phyloP scores from a whole-genome alignment of 2,797 vertebrate genomes.

The Chrosomus eos region DNA sequence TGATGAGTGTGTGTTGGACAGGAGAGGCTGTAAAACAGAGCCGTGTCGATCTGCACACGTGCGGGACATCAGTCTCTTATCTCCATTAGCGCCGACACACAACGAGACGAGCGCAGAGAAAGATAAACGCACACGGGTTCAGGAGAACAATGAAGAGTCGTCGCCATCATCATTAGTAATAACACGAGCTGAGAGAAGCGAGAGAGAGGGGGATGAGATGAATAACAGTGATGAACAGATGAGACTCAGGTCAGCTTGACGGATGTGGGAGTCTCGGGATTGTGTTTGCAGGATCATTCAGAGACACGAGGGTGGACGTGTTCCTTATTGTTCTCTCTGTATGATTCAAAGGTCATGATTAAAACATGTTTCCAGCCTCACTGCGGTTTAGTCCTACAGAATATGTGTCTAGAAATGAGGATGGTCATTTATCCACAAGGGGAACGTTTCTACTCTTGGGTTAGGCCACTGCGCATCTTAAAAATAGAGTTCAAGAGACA shows the following conservation, averaged over 20 bases:
- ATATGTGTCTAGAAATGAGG: background rate
- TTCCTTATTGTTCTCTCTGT: slow-evolving; percentile 4
- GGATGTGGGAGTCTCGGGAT: slow-evolving; percentile 64
- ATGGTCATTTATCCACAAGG: background rate
- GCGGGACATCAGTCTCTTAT: slow-evolving; percentile 31
- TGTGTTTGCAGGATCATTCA: slow-evolving; percentile 37
- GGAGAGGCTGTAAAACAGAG: slow-evolving; percentile 73
- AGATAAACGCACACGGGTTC: slow-evolving; percentile 42
- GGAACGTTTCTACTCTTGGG: background rate
- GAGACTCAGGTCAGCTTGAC: slow-evolving; percentile 73
- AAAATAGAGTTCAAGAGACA: background rate
- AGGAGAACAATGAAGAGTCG: slow-evolving; percentile 43
- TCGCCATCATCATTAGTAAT: slow-evolving; percentile 57
- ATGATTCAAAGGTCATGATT: slow-evolving; percentile 4
- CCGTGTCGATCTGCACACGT: slow-evolving; percentile 66
- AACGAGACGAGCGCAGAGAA: slow-evolving; percentile 61
- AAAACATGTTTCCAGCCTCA: background rate
- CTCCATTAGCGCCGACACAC: slow-evolving; percentile 53
- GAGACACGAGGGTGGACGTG: slow-evolving; percentile 24
- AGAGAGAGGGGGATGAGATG: background rate
- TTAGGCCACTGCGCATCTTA: background rate
- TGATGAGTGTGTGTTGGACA: slow-evolving; percentile 69
- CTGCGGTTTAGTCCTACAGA: background rate
- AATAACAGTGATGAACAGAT: slow-evolving; percentile 56
- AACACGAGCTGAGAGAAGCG: slow-evolving; percentile 43